Evolutionary conservation across 2,113 vertebrate genomes (phyloP).

Genomic region (Camelus bactrianus): DNA sequence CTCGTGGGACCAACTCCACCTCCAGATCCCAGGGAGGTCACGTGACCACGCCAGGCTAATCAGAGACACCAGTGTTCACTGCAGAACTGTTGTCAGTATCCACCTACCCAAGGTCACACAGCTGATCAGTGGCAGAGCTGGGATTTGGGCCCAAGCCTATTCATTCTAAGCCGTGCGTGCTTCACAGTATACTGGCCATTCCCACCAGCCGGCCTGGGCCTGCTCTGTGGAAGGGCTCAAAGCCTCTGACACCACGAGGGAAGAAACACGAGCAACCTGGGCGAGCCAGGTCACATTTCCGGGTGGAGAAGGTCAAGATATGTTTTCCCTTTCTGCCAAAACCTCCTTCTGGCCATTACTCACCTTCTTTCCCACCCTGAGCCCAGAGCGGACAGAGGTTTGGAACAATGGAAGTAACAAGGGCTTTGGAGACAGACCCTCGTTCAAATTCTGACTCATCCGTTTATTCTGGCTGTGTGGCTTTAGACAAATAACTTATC

Average conservation of each 20-base stretch:
- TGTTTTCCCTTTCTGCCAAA: not conserved
- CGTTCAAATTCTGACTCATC: not conserved
- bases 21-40: not conserved
- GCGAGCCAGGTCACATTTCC: not conserved
- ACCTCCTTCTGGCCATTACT: not conserved
- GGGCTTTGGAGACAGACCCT: not conserved
- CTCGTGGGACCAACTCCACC: not conserved
- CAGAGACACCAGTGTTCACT: fast-evolving
- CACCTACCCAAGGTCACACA: not conserved
- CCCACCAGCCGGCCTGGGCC: not conserved
- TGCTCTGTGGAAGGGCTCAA: fast-evolving
- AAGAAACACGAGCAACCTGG: not conserved
- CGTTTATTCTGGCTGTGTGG: not conserved
- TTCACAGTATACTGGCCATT: not conserved
- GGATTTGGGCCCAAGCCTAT: not conserved
- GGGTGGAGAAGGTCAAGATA: not conserved
- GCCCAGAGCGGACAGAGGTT: not conserved
- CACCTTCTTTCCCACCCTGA: not conserved
- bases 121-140: not conserved
- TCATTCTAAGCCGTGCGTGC: not conserved
- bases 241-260: not conserved
- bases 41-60: not conserved
- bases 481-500: not conserved
- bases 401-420: not conserved
- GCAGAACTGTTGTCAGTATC: not conserved